phyloP scores from a whole-genome alignment of 2,113 vertebrate genomes.

The Cephalopterus ornatus region DNA sequence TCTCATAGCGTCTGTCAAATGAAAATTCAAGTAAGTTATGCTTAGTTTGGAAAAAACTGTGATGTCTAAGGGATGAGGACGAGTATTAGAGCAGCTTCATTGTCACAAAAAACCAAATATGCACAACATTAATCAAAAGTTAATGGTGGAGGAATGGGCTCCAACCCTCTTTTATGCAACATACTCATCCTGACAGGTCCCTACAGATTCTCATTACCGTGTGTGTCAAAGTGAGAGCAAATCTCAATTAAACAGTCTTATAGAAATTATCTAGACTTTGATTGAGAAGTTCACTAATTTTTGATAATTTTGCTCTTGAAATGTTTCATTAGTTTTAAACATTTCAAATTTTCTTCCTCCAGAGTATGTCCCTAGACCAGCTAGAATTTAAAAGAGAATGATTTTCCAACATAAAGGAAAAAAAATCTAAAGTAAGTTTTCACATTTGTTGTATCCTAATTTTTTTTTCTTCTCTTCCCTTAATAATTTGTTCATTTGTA shows the following conservation, averaged over 20 bases:
- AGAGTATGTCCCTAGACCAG: neutral
- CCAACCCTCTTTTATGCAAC: neutral
- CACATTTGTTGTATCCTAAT: neutral
- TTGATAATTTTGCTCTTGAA: neutral
- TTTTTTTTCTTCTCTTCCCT: neutral
- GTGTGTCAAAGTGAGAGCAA: neutral
- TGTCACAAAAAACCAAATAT: neutral
- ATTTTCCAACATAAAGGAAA: neutral
- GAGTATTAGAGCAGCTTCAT: neutral
- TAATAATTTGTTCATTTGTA: neutral
- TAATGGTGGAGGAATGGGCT: neutral
- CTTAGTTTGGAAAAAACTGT: neutral
- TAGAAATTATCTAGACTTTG: neutral
- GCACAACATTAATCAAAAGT: neutral
- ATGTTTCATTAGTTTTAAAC: neutral
- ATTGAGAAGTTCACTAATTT: neutral
- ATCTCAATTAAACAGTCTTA: neutral
- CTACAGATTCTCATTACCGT: neutral
- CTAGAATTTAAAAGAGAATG: neutral
- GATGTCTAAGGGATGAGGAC: neutral
- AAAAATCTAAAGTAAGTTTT: neutral
- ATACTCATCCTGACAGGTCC: neutral
- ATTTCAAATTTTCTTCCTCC: neutral
- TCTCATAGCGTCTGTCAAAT: neutral
- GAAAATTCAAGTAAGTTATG: neutral